Conservation (phyloP, 2,113 vertebrate species). For the Pangasianodon hypophthalmus region DNA sequence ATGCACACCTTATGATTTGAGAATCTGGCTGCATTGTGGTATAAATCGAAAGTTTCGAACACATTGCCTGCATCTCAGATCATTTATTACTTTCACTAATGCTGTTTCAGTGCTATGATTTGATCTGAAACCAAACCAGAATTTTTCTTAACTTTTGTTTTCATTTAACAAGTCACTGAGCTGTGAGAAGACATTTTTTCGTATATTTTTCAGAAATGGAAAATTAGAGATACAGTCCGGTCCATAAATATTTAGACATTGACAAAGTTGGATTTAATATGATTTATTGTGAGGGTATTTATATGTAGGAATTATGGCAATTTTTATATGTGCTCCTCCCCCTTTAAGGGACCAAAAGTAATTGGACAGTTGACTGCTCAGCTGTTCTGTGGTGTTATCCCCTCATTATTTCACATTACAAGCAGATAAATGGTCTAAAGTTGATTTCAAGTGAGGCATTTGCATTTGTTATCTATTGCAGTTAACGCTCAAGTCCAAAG, state of each 20-base stretch:
- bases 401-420: too few relatives aligned
- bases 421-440: too few relatives aligned
- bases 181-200: background rate
- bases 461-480: too few relatives aligned
- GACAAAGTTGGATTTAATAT: background rate
- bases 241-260: background rate
- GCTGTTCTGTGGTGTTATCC: too few relatives aligned
- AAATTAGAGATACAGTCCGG: background rate
- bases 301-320: background rate
- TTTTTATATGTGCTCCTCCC: too few relatives aligned
- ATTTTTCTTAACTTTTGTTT: background rate
- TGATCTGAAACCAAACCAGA: background rate
- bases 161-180: background rate
- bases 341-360: too few relatives aligned
- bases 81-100: background rate
- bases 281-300: too few relatives aligned
- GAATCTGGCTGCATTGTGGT: background rate
- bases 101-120: background rate
- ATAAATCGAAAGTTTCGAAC: background rate
- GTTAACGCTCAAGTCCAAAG: too few relatives aligned
- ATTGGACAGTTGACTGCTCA: too few relatives aligned
- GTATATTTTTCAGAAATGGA: background rate
- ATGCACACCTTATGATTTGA: background rate
- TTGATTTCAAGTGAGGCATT: too few relatives aligned
- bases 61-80: background rate